Percentiles rank a stretch among this genome's conserved stretches.
Conservation (phyloP, 1,140 invertebrate genomes). For the Microplitis demolitor region DNA sequence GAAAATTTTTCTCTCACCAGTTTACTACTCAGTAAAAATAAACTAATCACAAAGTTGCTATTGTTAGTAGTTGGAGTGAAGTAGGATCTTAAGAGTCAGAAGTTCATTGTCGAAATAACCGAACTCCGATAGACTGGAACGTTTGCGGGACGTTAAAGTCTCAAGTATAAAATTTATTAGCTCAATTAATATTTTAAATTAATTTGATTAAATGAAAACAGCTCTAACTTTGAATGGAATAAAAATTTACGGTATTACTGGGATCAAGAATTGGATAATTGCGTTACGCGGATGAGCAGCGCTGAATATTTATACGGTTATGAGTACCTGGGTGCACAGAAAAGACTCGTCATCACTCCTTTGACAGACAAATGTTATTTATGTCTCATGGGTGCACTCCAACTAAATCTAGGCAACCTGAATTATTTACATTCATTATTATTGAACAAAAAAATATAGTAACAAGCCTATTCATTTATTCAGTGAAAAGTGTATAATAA, state of each 20-base stretch:
- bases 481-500: no score
- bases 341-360: constrained; percentile 86
- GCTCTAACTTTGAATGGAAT: neutral
- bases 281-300: neutral
- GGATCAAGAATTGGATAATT: constrained; percentile 2
- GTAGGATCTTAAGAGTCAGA: no score
- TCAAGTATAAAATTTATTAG: no score
- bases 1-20: no score
- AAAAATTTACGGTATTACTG: constrained; percentile 12
- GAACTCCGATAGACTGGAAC: no score
- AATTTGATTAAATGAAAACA: neutral
- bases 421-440: neutral
- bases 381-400: constrained; percentile 89
- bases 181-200: neutral
- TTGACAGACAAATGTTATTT: constrained; percentile 93
- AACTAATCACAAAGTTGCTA: no score
- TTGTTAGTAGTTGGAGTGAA: no score
- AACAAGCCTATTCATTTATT: neutral
- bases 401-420: constrained; percentile 69
- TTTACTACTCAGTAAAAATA: no score
- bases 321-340: constrained; percentile 92
- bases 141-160: no score
- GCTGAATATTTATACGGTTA: constrained; percentile 78
- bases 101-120: no score
- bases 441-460: neutral